phyloP scores from a whole-genome alignment of 2,113 vertebrate species.

The Pangasianodon hypophthalmus region DNA sequence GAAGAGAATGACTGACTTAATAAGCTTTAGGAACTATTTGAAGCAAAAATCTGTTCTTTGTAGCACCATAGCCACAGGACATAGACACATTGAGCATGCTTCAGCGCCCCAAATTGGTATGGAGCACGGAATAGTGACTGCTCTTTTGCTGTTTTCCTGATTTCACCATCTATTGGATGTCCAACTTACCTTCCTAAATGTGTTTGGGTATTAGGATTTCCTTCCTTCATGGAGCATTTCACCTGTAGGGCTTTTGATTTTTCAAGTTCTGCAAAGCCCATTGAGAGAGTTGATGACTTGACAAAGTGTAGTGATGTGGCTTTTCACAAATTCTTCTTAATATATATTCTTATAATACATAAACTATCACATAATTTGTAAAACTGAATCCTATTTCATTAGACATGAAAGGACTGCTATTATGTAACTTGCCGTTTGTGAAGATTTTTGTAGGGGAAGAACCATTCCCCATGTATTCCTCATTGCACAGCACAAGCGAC shows the following conservation, averaged over 20 bases:
- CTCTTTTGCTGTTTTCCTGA: not conserved
- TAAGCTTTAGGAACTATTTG: not conserved
- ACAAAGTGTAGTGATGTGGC: not conserved
- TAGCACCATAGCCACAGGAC: constrained; percentile 1
- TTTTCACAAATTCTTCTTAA: not conserved
- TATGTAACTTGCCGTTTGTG: not conserved
- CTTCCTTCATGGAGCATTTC: constrained; percentile 6
- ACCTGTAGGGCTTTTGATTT: not conserved
- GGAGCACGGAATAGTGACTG: not conserved
- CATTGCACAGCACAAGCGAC: not conserved
- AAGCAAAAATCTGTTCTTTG: not conserved
- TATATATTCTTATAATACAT: too few relatives aligned
- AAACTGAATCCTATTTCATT: not conserved
- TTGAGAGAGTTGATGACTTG: constrained; percentile 19
- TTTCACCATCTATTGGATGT: not conserved
- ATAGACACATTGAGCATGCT: not conserved
- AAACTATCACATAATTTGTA: too few relatives aligned
- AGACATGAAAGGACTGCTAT: not conserved
- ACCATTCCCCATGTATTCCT: not conserved
- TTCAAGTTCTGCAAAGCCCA: not conserved
- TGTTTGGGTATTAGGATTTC: constrained; percentile 14
- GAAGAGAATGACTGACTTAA: not conserved
- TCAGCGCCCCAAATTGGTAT: not conserved
- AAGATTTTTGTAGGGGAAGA: not conserved
- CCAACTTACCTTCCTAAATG: not conserved